Evolutionary conservation across 2,888 invertebrate genomes (phyloP).

Genomic region (Brachypalpus laphriformis): DNA sequence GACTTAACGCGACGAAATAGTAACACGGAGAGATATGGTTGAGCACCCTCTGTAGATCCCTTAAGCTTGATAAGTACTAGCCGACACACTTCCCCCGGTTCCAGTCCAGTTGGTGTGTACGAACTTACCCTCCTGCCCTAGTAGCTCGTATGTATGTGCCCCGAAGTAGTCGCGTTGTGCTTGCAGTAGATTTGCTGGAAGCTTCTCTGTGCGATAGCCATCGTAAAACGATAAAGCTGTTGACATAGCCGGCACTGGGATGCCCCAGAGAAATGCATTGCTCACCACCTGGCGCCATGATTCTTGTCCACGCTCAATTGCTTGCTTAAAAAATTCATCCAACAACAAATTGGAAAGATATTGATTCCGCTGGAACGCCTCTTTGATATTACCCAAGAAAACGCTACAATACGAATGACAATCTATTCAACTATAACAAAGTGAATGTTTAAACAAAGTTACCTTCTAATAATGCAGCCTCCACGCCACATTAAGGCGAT

Average conservation of each 20-base stretch:
- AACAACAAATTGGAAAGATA: slow-evolving; percentile 93
- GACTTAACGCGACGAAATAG: slow-evolving; percentile 12
- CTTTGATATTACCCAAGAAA: slow-evolving; percentile 95
- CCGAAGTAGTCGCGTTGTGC: slow-evolving; percentile 99
- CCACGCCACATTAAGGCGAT: slow-evolving; percentile 99
- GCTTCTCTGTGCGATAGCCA: slow-evolving; percentile 92
- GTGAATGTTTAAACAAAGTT: slow-evolving; percentile 81
- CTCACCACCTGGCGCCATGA: slow-evolving; percentile 94
- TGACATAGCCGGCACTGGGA: slow-evolving; percentile 96
- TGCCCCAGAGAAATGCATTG: slow-evolving; percentile 89
- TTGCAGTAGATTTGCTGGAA: slow-evolving; percentile 98
- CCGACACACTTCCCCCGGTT: slow-evolving; percentile 96
- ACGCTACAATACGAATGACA: slow-evolving; percentile 84
- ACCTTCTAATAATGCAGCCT: slow-evolving; percentile 98
- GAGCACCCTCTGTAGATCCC: neutral
- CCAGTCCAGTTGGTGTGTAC: slow-evolving; percentile 99
- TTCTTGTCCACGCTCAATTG: slow-evolving; percentile 90
- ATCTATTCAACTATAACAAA: neutral
- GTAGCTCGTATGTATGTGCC: slow-evolving; percentile 98
- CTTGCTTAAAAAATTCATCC: slow-evolving; percentile 95
- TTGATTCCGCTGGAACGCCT: slow-evolving; percentile 95
- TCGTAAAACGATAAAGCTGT: slow-evolving; percentile 98
- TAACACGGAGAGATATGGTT: neutral
- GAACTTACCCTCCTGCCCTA: slow-evolving; percentile 92
- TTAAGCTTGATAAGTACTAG: slow-evolving; percentile 94